These are phyloP conservation scores for Stramonita haemastoma DNA, from an alignment of 2,888 invertebrate species.

Conservation along the genomic window DNA sequence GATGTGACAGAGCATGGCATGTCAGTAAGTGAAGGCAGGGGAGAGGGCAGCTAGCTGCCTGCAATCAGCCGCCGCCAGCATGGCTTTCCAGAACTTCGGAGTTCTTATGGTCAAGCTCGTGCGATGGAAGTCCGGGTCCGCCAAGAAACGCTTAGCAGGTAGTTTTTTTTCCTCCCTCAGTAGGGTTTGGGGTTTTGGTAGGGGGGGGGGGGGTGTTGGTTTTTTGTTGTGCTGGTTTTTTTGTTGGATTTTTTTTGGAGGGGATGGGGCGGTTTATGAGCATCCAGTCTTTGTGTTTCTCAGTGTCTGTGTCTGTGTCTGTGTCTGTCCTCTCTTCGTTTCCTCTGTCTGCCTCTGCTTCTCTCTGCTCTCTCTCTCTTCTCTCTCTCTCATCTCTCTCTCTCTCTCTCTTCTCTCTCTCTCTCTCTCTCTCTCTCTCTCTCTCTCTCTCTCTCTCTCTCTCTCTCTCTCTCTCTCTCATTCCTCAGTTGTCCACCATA, in stretches of 20 bases:
- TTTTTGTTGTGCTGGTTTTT: neutral
- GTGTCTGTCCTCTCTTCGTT: neutral
- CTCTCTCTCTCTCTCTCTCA: too few species aligned
- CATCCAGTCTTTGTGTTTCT: neutral
- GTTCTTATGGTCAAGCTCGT: slow-evolving; percentile 65
- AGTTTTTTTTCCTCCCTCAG: neutral
- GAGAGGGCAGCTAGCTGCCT: neutral
- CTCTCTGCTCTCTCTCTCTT: neutral
- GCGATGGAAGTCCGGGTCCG: slow-evolving; percentile 56
- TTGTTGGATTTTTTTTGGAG: neutral
- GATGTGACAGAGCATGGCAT: neutral
- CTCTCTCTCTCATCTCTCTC: too few species aligned
- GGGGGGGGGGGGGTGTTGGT: neutral
- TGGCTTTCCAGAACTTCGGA: slow-evolving; percentile 67
- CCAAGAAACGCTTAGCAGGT: slow-evolving; percentile 30
- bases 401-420: too few species aligned
- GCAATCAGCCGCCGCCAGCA: slow-evolving; percentile 12
- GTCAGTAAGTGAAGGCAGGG: neutral
- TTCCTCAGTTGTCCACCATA: too few species aligned
- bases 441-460: too few species aligned
- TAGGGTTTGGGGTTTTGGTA: too few species aligned
- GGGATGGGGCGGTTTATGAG: neutral
- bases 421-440: too few species aligned
- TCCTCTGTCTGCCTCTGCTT: neutral
- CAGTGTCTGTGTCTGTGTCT: neutral